Evolutionary conservation across 2,888 invertebrate genomes (phyloP).

Genomic region (Nephrocerus scutellatus): DNA sequence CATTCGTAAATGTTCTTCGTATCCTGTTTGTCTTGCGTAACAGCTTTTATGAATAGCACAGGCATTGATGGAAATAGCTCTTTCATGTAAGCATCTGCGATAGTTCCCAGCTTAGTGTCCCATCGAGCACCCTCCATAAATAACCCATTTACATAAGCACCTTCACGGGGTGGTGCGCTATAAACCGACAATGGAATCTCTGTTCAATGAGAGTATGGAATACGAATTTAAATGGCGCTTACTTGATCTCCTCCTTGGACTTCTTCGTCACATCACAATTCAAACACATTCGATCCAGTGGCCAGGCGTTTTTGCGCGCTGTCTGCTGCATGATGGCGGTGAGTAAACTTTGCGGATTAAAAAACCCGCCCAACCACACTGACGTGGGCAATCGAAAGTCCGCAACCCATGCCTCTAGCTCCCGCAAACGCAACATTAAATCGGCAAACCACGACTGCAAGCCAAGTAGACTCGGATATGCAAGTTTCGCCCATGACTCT

Average conservation of each 20-base stretch:
- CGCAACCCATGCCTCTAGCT: slow-evolving; percentile 79
- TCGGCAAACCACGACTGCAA: slow-evolving; percentile 85
- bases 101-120: slow-evolving; percentile 71
- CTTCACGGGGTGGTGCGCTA: slow-evolving; percentile 78
- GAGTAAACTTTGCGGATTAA: slow-evolving; percentile 93
- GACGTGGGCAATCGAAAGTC: slow-evolving; percentile 83
- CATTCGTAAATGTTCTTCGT: slow-evolving; percentile 82
- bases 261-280: slow-evolving; percentile 94
- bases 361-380: slow-evolving; percentile 92
- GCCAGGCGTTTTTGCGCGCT: slow-evolving; percentile 92
- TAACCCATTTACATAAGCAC: slow-evolving; percentile 81
- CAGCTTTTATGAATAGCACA: slow-evolving; percentile 79
- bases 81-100: slow-evolving; percentile 78
- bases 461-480: slow-evolving; percentile 81
- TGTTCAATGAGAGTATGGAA: neutral
- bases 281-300: slow-evolving; percentile 90
- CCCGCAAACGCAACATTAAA: slow-evolving; percentile 68
- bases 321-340: slow-evolving; percentile 98
- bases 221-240: slow-evolving; percentile 30
- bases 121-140: slow-evolving; percentile 93
- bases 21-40: slow-evolving; percentile 85
- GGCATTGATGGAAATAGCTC: slow-evolving; percentile 88
- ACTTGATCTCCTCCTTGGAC: slow-evolving; percentile 73
- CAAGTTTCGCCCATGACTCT: slow-evolving; percentile 72
- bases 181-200: slow-evolving; percentile 8